These are phyloP conservation scores for Dufourea novaeangliae DNA, from an alignment of 1,140 invertebrate genomes.

Conservation along the genomic window DNA sequence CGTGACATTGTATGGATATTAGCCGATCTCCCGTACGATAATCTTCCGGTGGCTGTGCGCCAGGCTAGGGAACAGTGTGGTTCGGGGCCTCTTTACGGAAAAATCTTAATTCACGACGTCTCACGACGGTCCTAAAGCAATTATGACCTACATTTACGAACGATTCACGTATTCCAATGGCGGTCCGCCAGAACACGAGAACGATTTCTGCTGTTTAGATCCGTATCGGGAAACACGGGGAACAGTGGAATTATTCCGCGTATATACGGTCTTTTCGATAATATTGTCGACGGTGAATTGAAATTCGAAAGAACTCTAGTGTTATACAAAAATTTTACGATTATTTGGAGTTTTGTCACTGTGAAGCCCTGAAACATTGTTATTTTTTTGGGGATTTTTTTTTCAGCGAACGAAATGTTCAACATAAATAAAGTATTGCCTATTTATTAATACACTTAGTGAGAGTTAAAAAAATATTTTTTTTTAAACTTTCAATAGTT, in stretches of 20 bases:
- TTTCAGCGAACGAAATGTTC: too few species aligned
- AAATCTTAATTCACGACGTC: constrained; percentile 65
- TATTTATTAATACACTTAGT: too few species aligned
- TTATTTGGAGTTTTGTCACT: too few species aligned
- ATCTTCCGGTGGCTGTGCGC: constrained; percentile 24
- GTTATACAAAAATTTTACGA: too few species aligned
- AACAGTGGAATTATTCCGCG: not conserved
- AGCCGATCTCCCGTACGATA: constrained; percentile 76
- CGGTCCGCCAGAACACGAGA: not conserved
- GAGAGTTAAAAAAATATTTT: too few species aligned
- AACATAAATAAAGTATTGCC: too few species aligned
- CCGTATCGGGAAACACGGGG: not conserved
- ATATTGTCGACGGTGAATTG: not conserved
- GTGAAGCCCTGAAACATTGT: too few species aligned
- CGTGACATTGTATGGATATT: constrained; percentile 81
- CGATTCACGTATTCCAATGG: not conserved
- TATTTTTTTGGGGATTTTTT: too few species aligned
- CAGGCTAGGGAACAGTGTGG: constrained; percentile 16
- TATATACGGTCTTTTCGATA: not conserved
- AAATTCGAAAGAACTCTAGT: too few species aligned
- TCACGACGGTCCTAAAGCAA: constrained; percentile 40
- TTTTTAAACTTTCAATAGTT: too few species aligned
- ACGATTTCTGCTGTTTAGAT: not conserved
- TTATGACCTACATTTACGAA: constrained; percentile 42
- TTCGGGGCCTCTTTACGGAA: constrained; percentile 34